Evolutionary conservation across 2,888 invertebrate genomes (phyloP).

Genomic region (Leptinotarsa peninsularis): DNA sequence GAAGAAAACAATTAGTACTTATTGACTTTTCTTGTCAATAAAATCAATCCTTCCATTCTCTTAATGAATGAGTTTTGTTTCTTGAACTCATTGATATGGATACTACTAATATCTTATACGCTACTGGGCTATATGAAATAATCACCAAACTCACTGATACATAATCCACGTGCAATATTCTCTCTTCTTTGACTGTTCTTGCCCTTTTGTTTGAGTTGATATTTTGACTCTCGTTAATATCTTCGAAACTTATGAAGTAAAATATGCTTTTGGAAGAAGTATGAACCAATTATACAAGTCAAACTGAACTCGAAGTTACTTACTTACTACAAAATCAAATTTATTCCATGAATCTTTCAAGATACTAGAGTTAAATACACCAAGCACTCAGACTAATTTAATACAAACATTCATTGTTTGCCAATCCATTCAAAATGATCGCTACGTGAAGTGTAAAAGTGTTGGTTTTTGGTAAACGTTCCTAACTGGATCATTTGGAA

Average conservation of each 20-base stretch:
- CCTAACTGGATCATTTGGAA: background rate
- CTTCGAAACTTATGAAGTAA: background rate
- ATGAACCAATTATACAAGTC: conserved; percentile 6
- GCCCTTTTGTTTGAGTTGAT: background rate
- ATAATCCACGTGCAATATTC: too few relatives aligned
- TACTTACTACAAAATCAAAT: background rate
- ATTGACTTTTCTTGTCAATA: too few relatives aligned
- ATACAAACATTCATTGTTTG: conserved; percentile 3
- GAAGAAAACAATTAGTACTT: too few relatives aligned
- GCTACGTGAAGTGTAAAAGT: background rate
- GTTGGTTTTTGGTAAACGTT: background rate
- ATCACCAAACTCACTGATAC: too few relatives aligned
- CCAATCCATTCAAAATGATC: background rate
- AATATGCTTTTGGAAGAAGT: background rate
- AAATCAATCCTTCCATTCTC: too few relatives aligned
- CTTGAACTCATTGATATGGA: too few relatives aligned
- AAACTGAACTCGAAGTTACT: conserved; percentile 1
- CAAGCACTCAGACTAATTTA: background rate
- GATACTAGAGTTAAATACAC: background rate
- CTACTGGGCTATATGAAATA: too few relatives aligned
- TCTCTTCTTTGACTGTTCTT: background rate
- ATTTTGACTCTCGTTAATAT: background rate
- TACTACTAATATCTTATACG: too few relatives aligned
- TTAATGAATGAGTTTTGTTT: too few relatives aligned
- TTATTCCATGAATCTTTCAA: background rate